Evolutionary conservation across 2,113 vertebrate species (phyloP), one percentile per base, ranked within the genome.

Genomic region (Hyaena hyaena): DNA sequence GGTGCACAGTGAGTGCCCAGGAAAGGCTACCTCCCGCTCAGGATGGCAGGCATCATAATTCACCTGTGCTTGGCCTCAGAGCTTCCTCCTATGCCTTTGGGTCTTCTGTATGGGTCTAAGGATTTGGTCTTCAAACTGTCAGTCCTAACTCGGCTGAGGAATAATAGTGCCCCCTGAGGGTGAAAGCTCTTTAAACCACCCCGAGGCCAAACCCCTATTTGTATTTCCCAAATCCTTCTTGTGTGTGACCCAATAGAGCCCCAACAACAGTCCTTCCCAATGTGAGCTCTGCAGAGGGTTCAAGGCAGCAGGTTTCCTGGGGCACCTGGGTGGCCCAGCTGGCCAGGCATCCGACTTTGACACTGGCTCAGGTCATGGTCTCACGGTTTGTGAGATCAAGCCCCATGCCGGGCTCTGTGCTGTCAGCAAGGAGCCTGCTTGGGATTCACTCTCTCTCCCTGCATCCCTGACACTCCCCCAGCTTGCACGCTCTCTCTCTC

Each of bases 101-200:
- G 5, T 17, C 45, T 82, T 45, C 45, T 16, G 45, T 4, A 1
- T 1, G 0, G 1, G 4, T 17, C 79, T 39, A 31, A 74, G 55
- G 23, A 31, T 26, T 68, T 14, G 28, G 61, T 24, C 48, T 24
- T 76, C 28, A 48, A 68, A 0, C 21, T 28, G 1, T 7, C 35
- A 14, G 33, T 15, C 31, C 28, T 23, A 45, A 10, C 1, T 8
- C 11, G 5, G 58, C 80, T 71, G 31, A 48, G 55, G 50, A 76
- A 33, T 0, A 9, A 28, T 0, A 14, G 10, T 0, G 1, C 0
- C 7, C n/a, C 7, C 4, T 0, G 4, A 50, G 7, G 33, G 21
- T 9, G 9, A 7, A 14, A 11, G 63, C 71, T 81, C 35, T 74
- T 55, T 43, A 85, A 69, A 16, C 4, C 50, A 43, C 0, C 8